Percentiles rank a stretch among this genome's conserved stretches.
Evolutionary conservation across 1,140 invertebrate genomes (phyloP).

Genomic region (Tribolium castaneum): DNA sequence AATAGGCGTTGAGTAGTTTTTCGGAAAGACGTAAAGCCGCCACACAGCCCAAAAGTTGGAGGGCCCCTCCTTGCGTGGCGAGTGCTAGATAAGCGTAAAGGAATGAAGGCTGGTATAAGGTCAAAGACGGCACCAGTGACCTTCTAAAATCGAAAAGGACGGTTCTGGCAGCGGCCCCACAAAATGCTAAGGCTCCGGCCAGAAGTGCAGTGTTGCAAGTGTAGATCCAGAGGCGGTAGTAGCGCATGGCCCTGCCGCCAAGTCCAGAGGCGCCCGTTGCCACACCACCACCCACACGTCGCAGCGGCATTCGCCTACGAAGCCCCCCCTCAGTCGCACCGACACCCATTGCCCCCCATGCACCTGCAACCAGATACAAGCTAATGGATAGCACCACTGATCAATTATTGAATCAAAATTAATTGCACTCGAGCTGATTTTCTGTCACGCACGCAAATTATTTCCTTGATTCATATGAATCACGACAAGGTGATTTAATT

Average conservation of each 20-base stretch:
- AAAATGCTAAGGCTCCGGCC: slow-evolving; percentile 83
- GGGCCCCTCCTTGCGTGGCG: slow-evolving; percentile 75
- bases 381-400: no score
- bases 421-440: no score
- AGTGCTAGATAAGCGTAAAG: slow-evolving; percentile 87
- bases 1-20: slow-evolving; percentile 84
- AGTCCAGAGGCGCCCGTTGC: slow-evolving; percentile 52
- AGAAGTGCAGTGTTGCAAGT: slow-evolving; percentile 89
- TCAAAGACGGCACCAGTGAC: slow-evolving; percentile 76
- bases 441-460: no score
- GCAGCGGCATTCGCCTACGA: slow-evolving; percentile 68
- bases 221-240: slow-evolving; percentile 94
- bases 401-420: no score
- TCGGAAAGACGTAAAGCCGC: slow-evolving; percentile 84
- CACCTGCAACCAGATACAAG: slow-evolving; percentile 58
- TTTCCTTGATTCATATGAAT: no score
- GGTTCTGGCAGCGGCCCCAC: slow-evolving; percentile 78
- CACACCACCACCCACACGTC: slow-evolving; percentile 63
- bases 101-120: slow-evolving; percentile 82
- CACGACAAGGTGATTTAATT: no score
- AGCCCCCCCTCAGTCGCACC: slow-evolving; percentile 67
- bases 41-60: slow-evolving; percentile 81
- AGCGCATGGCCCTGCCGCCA: slow-evolving; percentile 67
- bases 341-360: slow-evolving; percentile 65
- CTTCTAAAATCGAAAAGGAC: slow-evolving; percentile 75